phyloP scores from a whole-genome alignment of 2,113 vertebrate species.

The Epinephelus cyanopodus region DNA sequence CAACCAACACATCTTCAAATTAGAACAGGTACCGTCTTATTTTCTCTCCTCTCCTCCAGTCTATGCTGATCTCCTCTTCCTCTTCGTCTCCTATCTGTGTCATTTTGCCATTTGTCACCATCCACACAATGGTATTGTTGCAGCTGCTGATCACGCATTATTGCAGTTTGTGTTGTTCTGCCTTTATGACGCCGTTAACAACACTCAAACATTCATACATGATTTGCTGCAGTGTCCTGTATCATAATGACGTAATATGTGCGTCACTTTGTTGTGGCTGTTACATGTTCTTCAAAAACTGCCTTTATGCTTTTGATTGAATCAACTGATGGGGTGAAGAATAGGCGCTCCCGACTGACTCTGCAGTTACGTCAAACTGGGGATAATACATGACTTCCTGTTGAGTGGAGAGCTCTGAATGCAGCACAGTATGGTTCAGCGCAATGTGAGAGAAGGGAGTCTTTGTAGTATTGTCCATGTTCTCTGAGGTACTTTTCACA shows the following conservation, averaged over 20 bases:
- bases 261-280: slow-evolving; percentile 14
- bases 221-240: background rate
- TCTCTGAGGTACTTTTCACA: background rate
- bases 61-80: background rate
- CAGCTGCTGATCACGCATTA: slow-evolving; percentile 10
- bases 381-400: slow-evolving; percentile 21
- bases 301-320: slow-evolving; percentile 1
- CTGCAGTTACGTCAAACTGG: background rate
- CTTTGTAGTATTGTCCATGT: background rate
- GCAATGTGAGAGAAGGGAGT: background rate
- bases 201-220: slow-evolving; percentile 11
- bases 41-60: background rate
- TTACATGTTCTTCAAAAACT: background rate
- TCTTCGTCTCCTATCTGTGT: background rate
- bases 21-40: slow-evolving; percentile 89
- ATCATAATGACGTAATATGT: background rate
- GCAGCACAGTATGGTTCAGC: background rate
- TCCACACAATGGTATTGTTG: slow-evolving; percentile 42
- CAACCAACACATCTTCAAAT: slow-evolving; percentile 97
- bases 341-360: background rate
- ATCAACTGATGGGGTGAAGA: slow-evolving; percentile 4
- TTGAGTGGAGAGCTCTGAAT: background rate
- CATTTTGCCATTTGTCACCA: background rate
- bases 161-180: background rate
- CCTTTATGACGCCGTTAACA: background rate